Conservation (phyloP, 1,140 invertebrate species). For the Zaprionus africanus region DNA sequence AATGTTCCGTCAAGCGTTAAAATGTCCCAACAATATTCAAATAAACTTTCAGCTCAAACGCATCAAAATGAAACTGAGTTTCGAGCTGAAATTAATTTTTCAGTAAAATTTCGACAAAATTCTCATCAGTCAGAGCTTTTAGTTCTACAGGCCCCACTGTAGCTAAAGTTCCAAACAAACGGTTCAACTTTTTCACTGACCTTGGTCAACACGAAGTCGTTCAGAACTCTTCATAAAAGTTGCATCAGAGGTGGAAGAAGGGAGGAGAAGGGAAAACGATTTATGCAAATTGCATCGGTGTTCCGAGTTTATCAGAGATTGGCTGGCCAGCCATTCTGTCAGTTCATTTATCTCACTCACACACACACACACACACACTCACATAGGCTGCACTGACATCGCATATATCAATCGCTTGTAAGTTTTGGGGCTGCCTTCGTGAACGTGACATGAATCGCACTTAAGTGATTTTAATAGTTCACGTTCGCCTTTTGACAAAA, state of each 20-base stretch:
- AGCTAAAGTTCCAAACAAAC: neutral
- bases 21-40: slow-evolving; percentile 66
- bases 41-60: slow-evolving; percentile 34
- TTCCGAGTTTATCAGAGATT: slow-evolving; percentile 50
- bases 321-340: slow-evolving; percentile 34
- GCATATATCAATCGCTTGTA: slow-evolving; percentile 75
- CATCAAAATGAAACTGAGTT: neutral
- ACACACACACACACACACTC: slow-evolving; percentile 29
- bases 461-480: slow-evolving; percentile 83
- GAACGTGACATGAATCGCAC: slow-evolving; percentile 79
- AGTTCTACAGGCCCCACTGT: neutral
- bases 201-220: slow-evolving; percentile 38
- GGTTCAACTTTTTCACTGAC: slow-evolving; percentile 3
- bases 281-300: slow-evolving; percentile 55
- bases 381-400: slow-evolving; percentile 35
- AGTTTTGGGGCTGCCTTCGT: slow-evolving; percentile 56
- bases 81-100: neutral
- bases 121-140: neutral
- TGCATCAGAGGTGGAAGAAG: neutral
- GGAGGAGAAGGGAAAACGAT: slow-evolving; percentile 12
- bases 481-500: slow-evolving; percentile 79
- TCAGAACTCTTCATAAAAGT: slow-evolving; percentile 27
- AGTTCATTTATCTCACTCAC: slow-evolving; percentile 62
- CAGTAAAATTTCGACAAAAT: too few relatives aligned
- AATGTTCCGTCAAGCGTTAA: slow-evolving; percentile 52